A percentile compares a stretch with the other conserved stretches of the same genome.
phyloP scores from a whole-genome alignment of 2,113 vertebrate genomes.

The Seriola rivoliana region DNA sequence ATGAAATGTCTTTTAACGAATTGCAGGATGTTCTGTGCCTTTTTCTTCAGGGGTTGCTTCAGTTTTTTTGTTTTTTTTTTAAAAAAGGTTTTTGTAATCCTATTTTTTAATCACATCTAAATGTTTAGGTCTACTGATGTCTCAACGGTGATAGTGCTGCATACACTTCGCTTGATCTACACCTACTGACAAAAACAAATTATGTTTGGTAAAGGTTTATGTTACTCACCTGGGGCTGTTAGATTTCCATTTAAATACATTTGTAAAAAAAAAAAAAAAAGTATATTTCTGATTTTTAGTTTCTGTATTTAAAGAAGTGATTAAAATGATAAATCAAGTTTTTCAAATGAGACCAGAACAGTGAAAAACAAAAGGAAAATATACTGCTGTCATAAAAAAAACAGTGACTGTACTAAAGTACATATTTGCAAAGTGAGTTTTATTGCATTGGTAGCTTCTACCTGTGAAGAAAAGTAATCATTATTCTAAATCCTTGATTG shows the following conservation, averaged over 20 bases:
- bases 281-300: no score
- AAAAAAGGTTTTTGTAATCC: constrained; percentile 7
- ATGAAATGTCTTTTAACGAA: neutral
- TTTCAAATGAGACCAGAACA: no score
- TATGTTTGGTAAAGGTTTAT: neutral
- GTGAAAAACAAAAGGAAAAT: no score
- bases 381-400: neutral
- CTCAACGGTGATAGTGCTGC: neutral
- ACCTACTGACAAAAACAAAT: neutral
- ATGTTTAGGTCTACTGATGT: neutral
- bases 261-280: no score
- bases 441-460: neutral
- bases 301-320: neutral
- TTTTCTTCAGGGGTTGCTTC: neutral
- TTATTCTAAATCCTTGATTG: no score
- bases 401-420: neutral
- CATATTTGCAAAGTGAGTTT: neutral
- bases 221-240: neutral
- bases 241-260: neutral
- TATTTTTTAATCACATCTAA: constrained; percentile 15
- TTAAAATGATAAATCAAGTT: no score
- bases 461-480: neutral
- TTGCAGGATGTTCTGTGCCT: neutral
- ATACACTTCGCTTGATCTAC: neutral
- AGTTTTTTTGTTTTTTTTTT: neutral